These are phyloP conservation scores for Stramonita haemastoma DNA, from an alignment of 2,888 invertebrate species.

Conservation along the genomic window DNA sequence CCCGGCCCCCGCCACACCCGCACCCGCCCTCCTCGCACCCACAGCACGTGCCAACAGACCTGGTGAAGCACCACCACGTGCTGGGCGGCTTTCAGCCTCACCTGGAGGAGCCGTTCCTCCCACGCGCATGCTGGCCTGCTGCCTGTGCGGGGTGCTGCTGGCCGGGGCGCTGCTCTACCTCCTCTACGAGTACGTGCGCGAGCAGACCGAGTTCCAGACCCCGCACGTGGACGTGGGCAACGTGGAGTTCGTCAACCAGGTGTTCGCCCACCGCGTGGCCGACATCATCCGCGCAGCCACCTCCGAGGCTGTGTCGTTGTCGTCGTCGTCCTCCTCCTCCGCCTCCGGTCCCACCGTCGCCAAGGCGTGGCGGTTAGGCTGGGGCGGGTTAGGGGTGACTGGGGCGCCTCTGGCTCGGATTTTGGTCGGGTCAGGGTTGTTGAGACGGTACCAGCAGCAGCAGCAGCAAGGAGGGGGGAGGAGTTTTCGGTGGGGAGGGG, in stretches of 20 bases:
- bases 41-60: not conserved
- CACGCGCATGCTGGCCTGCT: slow-evolving; percentile 23
- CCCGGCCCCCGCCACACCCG: not conserved
- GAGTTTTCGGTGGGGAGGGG: not conserved
- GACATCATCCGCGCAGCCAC: slow-evolving; percentile 26
- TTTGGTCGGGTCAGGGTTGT: not conserved
- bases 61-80: not conserved
- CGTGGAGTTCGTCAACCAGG: slow-evolving; percentile 38
- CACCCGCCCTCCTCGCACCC: not conserved
- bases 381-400: not conserved
- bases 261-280: slow-evolving; percentile 36
- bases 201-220: slow-evolving; percentile 27
- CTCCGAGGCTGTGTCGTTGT: not conserved
- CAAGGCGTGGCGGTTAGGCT: not conserved
- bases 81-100: slow-evolving; percentile 3
- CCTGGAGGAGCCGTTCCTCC: slow-evolving; percentile 15
- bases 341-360: not conserved
- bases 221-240: slow-evolving; percentile 40
- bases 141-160: slow-evolving; percentile 28
- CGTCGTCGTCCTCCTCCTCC: not conserved
- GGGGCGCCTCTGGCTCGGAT: not conserved
- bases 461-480: not conserved
- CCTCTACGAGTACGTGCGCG: slow-evolving; percentile 38
- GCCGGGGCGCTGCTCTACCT: slow-evolving; percentile 34
- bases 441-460: not conserved